phyloP scores from a whole-genome alignment of 2,113 vertebrate species.

The Propithecus coquereli region DNA sequence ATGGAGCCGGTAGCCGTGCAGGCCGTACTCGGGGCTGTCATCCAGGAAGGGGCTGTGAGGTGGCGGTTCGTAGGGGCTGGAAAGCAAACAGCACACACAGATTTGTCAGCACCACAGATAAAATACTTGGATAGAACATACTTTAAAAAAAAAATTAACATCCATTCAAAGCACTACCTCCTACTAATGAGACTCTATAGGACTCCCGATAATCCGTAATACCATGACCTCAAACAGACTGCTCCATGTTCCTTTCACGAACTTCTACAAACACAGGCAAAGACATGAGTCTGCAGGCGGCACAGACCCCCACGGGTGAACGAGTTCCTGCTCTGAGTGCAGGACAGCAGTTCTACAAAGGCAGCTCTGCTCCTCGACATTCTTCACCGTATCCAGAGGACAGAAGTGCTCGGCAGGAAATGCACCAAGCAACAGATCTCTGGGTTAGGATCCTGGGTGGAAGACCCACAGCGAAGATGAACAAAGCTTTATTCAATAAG shows the following conservation, averaged over 20 bases:
- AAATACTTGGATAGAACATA: neutral
- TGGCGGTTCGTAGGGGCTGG: slow-evolving; percentile 81
- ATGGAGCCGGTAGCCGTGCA: slow-evolving; percentile 90
- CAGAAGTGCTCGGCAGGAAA: neutral
- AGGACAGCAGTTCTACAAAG: neutral
- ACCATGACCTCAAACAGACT: neutral
- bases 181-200: neutral
- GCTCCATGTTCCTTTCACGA: neutral
- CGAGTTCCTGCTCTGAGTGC: neutral
- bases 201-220: neutral
- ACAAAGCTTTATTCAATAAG: neutral
- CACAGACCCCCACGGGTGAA: fast-evolving
- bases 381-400: neutral
- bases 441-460: neutral
- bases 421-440: neutral
- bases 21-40: slow-evolving; percentile 89
- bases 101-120: neutral
- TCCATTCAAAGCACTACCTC: neutral
- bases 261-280: neutral
- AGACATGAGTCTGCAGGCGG: neutral
- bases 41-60: slow-evolving; percentile 77
- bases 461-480: neutral
- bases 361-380: neutral
- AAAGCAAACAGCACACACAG: neutral
- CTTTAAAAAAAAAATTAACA: neutral